Evolutionary conservation across 2,797 vertebrate genomes (phyloP).

Genomic region (Carcharodon carcharias): DNA sequence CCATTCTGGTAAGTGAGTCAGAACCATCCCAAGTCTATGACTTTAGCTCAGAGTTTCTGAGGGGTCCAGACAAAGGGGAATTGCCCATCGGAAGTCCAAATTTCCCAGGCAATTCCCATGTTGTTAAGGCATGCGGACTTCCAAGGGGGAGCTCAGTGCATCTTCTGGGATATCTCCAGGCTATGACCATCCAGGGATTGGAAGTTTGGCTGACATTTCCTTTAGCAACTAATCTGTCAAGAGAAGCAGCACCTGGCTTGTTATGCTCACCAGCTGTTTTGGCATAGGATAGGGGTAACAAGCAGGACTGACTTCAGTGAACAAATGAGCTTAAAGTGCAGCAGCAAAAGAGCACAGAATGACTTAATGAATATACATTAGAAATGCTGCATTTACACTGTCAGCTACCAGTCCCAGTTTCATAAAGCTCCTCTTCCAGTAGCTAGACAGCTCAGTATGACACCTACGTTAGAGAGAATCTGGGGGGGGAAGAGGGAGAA

Average conservation of each 20-base stretch:
- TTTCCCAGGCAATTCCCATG: too few species aligned
- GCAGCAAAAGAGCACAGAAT: background rate
- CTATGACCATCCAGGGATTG: too few species aligned
- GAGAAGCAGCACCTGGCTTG: background rate
- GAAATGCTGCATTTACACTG: background rate
- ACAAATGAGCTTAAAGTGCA: background rate
- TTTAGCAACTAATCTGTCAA: background rate
- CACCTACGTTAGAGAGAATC: background rate
- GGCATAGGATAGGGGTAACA: background rate
- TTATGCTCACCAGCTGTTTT: background rate
- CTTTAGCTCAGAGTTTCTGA: too few species aligned
- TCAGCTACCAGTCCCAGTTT: background rate
- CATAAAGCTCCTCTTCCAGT: background rate
- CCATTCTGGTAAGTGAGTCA: too few species aligned
- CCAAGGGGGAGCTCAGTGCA: too few species aligned
- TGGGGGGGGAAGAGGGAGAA: too few species aligned
- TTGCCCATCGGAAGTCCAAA: too few species aligned
- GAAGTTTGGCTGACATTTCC: background rate
- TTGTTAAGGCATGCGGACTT: too few species aligned
- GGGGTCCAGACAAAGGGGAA: too few species aligned
- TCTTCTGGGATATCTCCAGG: too few species aligned
- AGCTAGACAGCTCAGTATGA: background rate
- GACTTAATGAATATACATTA: background rate
- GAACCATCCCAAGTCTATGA: too few species aligned
- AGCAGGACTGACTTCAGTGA: background rate